Evolutionary conservation across 2,113 vertebrate species (phyloP).

Genomic region (Aldabrachelys gigantea): DNA sequence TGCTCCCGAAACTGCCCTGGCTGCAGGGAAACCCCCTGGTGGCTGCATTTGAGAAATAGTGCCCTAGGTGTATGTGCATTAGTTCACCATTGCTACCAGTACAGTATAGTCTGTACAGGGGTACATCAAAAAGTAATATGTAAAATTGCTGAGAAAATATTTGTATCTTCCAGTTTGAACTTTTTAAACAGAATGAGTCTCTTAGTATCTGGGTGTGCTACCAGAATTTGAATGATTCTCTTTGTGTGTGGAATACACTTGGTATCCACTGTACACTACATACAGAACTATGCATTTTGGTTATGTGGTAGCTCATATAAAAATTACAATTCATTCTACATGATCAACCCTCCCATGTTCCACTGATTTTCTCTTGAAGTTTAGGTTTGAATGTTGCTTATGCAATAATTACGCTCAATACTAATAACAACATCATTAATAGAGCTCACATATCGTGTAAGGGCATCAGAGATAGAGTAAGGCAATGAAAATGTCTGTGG

Average conservation of each 20-base stretch:
- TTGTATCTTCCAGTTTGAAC: constrained; percentile 27
- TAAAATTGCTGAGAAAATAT: constrained; percentile 35
- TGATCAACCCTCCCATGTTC: neutral
- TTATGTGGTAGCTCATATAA: accelerated
- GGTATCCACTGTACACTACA: neutral
- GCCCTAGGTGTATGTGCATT: neutral
- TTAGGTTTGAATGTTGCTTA: neutral
- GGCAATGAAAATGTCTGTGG: neutral
- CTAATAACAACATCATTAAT: constrained; percentile 48
- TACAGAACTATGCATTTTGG: neutral
- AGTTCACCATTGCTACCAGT: neutral
- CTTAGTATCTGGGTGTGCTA: accelerated
- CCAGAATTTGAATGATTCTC: neutral
- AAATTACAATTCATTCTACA: constrained; percentile 11
- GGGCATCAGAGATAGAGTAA: neutral
- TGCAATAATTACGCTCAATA: neutral
- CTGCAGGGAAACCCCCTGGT: too few species aligned
- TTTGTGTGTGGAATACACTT: neutral
- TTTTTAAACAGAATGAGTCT: accelerated
- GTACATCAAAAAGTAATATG: neutral
- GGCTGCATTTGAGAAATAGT: too few species aligned
- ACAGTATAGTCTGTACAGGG: neutral
- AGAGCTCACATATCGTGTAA: neutral
- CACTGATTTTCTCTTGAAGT: constrained; percentile 25
- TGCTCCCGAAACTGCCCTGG: too few species aligned